These are phyloP conservation scores for Rhinichthys osculus DNA, from an alignment of 2,797 vertebrate genomes.

Conservation along the genomic window DNA sequence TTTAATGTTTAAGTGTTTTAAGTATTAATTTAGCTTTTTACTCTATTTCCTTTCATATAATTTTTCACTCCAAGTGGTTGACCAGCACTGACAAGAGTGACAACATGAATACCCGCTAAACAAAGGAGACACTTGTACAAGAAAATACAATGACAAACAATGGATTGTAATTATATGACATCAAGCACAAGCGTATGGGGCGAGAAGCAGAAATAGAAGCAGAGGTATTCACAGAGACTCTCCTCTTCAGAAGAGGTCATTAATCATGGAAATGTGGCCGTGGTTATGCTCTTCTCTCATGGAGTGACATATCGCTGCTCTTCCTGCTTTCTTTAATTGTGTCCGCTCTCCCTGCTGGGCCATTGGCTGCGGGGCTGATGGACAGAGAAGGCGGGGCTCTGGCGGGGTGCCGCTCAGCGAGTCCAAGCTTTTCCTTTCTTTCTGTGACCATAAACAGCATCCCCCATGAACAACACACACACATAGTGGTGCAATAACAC, in stretches of 20 bases:
- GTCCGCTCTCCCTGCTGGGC: conserved; percentile 52
- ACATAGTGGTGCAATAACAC: conserved; percentile 64
- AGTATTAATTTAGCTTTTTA: conserved; percentile 15
- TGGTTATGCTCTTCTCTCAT: conserved; percentile 56
- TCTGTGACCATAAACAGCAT: conserved; percentile 53
- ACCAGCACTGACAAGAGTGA: conserved; percentile 56
- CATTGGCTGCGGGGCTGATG: conserved; percentile 72
- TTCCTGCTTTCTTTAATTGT: conserved; percentile 61
- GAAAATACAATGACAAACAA: conserved; percentile 60
- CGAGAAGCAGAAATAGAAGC: conserved; percentile 59
- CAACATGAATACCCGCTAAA: conserved; percentile 58
- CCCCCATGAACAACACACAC: conserved; percentile 19
- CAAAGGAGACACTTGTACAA: conserved; percentile 56
- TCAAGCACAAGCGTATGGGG: conserved; percentile 56
- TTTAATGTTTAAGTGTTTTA: neutral
- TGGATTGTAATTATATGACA: conserved; percentile 65
- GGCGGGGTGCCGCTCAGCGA: conserved; percentile 69
- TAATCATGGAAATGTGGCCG: conserved; percentile 65
- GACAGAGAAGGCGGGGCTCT: conserved; percentile 60
- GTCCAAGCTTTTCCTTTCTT: conserved; percentile 64
- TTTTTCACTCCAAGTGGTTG: conserved; percentile 47
- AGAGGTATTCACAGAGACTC: conserved; percentile 55
- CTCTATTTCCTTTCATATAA: neutral
- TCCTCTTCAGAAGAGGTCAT: conserved; percentile 63
- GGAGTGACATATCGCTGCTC: conserved; percentile 63